Evolutionary conservation across 2,113 vertebrate species (phyloP).

Genomic region (Muscicapa adusta): DNA sequence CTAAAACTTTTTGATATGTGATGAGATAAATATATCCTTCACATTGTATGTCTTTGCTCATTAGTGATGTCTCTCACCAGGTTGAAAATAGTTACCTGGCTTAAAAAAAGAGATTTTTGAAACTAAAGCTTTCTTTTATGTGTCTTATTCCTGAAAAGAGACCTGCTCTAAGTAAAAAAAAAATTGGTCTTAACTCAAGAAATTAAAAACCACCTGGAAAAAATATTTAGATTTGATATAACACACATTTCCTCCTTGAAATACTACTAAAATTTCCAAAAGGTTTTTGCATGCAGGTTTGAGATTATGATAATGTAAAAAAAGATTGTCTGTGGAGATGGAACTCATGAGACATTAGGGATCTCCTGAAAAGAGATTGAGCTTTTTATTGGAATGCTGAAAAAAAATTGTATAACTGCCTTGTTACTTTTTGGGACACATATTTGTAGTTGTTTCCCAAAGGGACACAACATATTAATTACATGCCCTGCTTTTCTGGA

Average conservation of each 20-base stretch:
- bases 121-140: not conserved
- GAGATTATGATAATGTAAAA: not conserved
- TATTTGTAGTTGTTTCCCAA: not conserved
- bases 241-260: not conserved
- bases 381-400: not conserved
- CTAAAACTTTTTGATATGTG: not conserved
- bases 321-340: not conserved
- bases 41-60: not conserved
- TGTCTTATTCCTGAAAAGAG: not conserved
- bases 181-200: not conserved
- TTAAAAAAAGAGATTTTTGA: not conserved
- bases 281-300: not conserved
- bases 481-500: not conserved
- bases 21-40: not conserved
- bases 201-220: not conserved
- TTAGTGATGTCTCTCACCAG: not conserved
- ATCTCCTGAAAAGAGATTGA: not conserved
- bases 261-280: not conserved
- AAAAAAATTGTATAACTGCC: not conserved
- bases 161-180: not conserved
- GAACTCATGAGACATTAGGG: not conserved
- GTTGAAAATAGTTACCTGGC: not conserved
- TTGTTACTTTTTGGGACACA: not conserved
- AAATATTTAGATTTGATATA: not conserved
- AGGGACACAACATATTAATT: constrained; percentile 6